Evolutionary conservation across 1,140 invertebrate species (phyloP).

Genomic region (Drosophila lacteicornis): DNA sequence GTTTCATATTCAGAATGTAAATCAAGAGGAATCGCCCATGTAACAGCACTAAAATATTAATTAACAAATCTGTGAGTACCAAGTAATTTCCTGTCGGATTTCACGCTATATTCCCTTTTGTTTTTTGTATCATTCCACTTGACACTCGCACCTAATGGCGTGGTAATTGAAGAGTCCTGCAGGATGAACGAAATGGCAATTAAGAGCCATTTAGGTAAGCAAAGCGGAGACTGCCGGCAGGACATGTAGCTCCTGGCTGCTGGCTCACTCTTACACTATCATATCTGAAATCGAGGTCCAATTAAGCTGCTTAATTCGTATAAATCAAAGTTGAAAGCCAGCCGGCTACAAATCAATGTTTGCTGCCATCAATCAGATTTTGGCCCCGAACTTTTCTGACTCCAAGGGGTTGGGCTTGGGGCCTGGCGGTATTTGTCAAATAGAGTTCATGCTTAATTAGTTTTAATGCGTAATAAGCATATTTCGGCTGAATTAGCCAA

Average conservation of each 20-base stretch:
- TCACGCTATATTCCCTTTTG: neutral
- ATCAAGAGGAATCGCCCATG: too few relatives aligned
- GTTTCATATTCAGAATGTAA: neutral
- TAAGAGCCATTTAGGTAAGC: slow-evolving; percentile 40
- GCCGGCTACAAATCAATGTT: slow-evolving; percentile 30
- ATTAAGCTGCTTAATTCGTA: slow-evolving; percentile 31
- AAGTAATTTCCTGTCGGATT: slow-evolving; percentile 1
- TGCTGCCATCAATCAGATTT: slow-evolving; percentile 49
- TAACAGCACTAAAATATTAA: neutral
- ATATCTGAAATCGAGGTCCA: slow-evolving; percentile 39
- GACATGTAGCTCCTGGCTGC: neutral
- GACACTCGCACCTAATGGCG: slow-evolving; percentile 39
- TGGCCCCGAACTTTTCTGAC: neutral
- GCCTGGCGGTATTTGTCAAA: slow-evolving; percentile 20
- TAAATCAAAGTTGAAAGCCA: slow-evolving; percentile 43
- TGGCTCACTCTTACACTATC: slow-evolving; percentile 2
- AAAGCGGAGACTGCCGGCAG: neutral
- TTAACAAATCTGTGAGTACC: neutral
- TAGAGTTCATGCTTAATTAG: slow-evolving; percentile 75
- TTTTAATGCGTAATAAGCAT: slow-evolving; percentile 79
- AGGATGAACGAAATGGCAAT: slow-evolving; percentile 29
- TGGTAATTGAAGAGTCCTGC: slow-evolving; percentile 45
- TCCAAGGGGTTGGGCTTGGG: neutral
- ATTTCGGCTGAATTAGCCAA: slow-evolving; percentile 73
- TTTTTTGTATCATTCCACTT: slow-evolving; percentile 11